Base-by-base conservation (phyloP, 37 sponge, comb jelly and placozoan genomes). In the Tethya wilhelma region DNA sequence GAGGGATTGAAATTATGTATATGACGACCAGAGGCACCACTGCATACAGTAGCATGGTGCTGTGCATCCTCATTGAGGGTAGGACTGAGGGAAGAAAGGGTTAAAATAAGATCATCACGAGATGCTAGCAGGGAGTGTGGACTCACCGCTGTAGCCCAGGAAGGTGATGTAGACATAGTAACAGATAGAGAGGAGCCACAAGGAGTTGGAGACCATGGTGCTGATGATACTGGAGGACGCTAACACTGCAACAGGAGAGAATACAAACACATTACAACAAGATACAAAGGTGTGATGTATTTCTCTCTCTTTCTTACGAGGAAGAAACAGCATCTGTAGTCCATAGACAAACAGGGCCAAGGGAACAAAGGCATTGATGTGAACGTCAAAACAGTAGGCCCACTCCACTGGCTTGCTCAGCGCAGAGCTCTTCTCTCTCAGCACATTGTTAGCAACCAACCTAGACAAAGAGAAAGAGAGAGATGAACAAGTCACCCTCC, bases 381-480 rank as follows among this genome's bases (percentile, higher is more conserved):
- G 99, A 14, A 98, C 91, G 86, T 98, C 99, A 73, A 98, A 95
- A 14, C 93, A 86, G 68, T 98, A 98, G 19, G 90, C 90, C 91
- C 96, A 98, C 87, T 98, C 96, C 56, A 95, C 94, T 2, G 64
- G 67, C 43, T 79, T 57, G 2, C 60, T 56, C 22, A 26, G 39
- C 1, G 34, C 20, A 1, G 71, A 44, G 12, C 29, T 32, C 67
- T 73, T 44, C 0, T 59, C 36, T 9, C 34, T 22, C 44, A 80
- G 56, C 56, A 87, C 25, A 20, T 69, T 81, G 56, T 86, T 86
- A 37, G 59, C 25, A 3, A 91, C 29, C 26, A 88, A 7, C 91
- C 91, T 91, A 53, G 33, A 44, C 14, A 75, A 59, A n/a, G 42
- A 58, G 59, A 4, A 36, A 17, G 66, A 6, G 66, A 6, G 37